Evolutionary conservation across 2,113 vertebrate genomes (phyloP), one percentile per base, ranked within the genome.

Genomic region (Balaeniceps rex): DNA sequence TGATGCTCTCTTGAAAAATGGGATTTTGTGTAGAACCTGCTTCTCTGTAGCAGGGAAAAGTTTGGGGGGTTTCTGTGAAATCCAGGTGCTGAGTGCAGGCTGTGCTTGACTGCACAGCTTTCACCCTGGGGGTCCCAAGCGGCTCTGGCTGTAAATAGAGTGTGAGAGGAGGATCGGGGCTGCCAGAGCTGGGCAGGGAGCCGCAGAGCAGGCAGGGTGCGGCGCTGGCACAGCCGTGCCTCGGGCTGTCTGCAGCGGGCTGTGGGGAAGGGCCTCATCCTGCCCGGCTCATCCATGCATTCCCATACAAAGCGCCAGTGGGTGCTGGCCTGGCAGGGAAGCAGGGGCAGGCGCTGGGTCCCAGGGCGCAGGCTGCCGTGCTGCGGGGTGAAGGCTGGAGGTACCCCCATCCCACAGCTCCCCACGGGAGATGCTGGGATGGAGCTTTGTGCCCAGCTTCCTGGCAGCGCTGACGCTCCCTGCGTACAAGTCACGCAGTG

Each of bases 381-480:
- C 60, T 3, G 11, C 0, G 24, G 31, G 34, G 19, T 19, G 44
- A 46, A 34, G 47, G 57, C 23, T 90, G 61, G 16, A 31, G 64
- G 21, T 4, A 14, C 9, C 42, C 11, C 9, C 33, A 38, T 28
- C 58, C 13, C 44, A 16, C 40, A 18, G 34, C 23, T 77, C 19
- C 22, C 24, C 1, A 0, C 0, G 8, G 88, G 42, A 60, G 12
- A 22, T 11, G 17, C 33, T 68, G 83, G 82, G 47, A 19, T 34
- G 54, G 49, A 72, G 44, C 36, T 4, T 11, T 49, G 54, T 42
- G 44, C 19, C n/a, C 11, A 11, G 15, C 28, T 70, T 33, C 19
- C 34, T 0, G 0, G 12, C 9, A 15, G 17, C 6, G 1, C 0
- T 16, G 71, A 28, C 28, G 70, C 23, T 10, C 13, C 0, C 0